Percentiles rank a stretch among this genome's conserved stretches.
phyloP scores from a whole-genome alignment of 2,113 vertebrate species.

The Datnioides undecimradiatus region DNA sequence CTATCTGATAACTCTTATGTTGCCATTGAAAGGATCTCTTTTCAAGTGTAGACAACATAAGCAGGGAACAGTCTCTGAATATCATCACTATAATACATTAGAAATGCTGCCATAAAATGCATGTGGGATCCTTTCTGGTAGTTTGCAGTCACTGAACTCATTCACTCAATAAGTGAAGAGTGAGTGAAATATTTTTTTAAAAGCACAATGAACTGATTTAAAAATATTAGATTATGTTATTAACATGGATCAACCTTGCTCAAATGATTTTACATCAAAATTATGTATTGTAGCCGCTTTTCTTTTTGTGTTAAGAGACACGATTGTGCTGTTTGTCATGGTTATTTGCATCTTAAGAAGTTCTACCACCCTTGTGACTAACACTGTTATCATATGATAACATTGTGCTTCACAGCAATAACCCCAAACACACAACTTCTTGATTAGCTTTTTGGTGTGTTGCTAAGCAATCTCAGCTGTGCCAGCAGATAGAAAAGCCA shows the following conservation, averaged over 20 bases:
- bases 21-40: slow-evolving; percentile 13
- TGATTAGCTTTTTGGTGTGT: slow-evolving; percentile 62
- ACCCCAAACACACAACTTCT: slow-evolving; percentile 51
- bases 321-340: slow-evolving; percentile 15
- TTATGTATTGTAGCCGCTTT: slow-evolving; percentile 5
- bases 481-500: slow-evolving; percentile 27
- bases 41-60: slow-evolving; percentile 21
- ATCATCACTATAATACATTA: neutral
- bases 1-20: slow-evolving; percentile 8
- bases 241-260: neutral
- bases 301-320: slow-evolving; percentile 7
- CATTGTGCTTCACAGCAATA: slow-evolving; percentile 53
- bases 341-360: slow-evolving; percentile 62
- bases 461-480: slow-evolving; percentile 58
- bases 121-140: neutral
- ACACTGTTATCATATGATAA: slow-evolving; percentile 58
- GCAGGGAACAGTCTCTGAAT: slow-evolving; percentile 12
- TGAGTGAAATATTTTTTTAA: neutral
- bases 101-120: neutral
- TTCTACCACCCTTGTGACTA: slow-evolving; percentile 45
- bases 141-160: neutral
- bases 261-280: neutral
- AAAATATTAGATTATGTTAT: neutral
- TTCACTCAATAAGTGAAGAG: no score
- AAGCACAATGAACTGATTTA: neutral